Evolutionary conservation across 2,797 vertebrate genomes (phyloP).

Genomic region (Tympanoctomys barrerae): DNA sequence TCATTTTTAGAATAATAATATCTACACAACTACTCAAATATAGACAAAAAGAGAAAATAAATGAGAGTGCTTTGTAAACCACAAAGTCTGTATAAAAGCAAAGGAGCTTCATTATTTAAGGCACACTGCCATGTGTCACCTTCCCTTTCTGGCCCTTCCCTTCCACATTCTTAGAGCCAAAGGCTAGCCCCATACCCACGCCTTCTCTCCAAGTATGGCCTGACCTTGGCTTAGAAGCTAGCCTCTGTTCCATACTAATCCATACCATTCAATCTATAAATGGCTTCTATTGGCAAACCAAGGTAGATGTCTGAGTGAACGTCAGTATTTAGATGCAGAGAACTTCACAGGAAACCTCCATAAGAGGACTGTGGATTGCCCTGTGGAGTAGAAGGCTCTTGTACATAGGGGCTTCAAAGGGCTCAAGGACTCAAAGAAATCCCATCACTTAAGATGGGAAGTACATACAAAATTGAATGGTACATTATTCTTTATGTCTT

Average conservation of each 20-base stretch:
- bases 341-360: rapidly evolving
- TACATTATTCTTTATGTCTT: not conserved
- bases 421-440: not conserved
- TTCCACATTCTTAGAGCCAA: rapidly evolving
- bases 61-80: not conserved
- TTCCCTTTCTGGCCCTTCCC: not conserved
- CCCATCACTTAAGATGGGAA: not conserved
- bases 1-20: not conserved
- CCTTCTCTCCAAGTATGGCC: not conserved
- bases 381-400: not conserved
- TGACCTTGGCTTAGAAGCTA: not conserved
- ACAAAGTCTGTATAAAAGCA: not conserved
- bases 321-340: not conserved
- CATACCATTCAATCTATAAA: not conserved
- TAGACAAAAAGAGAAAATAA: not conserved
- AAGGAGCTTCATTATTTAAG: rapidly evolving
- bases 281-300: not conserved
- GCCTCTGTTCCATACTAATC: not conserved
- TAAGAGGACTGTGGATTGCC: not conserved
- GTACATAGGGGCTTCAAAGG: not conserved
- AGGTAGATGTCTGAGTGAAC: rapidly evolving
- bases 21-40: not conserved
- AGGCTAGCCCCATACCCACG: not conserved
- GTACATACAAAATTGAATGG: rapidly evolving
- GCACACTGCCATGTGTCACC: rapidly evolving